Evolutionary conservation across 2,888 invertebrate species (phyloP), one percentile per base, ranked within the genome.

Genomic region (Drosophila siamana): DNA sequence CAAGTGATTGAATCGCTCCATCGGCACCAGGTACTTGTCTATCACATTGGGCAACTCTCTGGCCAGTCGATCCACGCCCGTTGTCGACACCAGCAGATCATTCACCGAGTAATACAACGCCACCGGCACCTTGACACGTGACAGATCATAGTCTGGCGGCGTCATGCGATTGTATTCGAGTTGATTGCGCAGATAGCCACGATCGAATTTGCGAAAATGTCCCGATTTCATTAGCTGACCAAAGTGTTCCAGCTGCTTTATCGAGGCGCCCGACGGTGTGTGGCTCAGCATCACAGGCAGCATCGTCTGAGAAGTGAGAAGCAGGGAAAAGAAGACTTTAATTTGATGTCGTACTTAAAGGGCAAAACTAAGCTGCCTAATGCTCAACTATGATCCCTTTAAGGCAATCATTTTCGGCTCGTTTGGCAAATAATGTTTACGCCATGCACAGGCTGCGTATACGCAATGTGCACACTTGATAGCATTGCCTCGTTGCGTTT

Each of bases 1-100:
- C 55, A 94, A 84, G 77, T 94, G 94, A 73, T 93, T 93, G 81
- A 94, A 94, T 57, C 91, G 89, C 33, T 93, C 91, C 78, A 93
- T 92, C 0, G 94, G 93, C 48, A 95, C 93, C 66, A 93, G 92
- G 86, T 94, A 93, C 68, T 93, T 93, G 52, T 94, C 94, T 5
- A 94, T 89, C 1, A 93, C 92, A 78, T 94, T 94, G 7, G 92
- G 92, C 41, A 96, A 88, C 61, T 92, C 91, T 9, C 90, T 89
- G 36, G 93, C 92, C 51, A 95, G 86, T 15, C 92, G 90, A 40
- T 93, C 90, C 0, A 95, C 94, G 64, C 95, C 95, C 74, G 90
- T 89, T 2, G 93, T 93, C 51, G 93, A 92, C 1, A 95, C 94
- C 16, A 96, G 88, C 94, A 94, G 94, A 89, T 97, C 96, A 13